Evolutionary conservation across 2,797 vertebrate genomes (phyloP), one percentile per base, ranked within the genome.

Genomic region (Takifugu rubripes): DNA sequence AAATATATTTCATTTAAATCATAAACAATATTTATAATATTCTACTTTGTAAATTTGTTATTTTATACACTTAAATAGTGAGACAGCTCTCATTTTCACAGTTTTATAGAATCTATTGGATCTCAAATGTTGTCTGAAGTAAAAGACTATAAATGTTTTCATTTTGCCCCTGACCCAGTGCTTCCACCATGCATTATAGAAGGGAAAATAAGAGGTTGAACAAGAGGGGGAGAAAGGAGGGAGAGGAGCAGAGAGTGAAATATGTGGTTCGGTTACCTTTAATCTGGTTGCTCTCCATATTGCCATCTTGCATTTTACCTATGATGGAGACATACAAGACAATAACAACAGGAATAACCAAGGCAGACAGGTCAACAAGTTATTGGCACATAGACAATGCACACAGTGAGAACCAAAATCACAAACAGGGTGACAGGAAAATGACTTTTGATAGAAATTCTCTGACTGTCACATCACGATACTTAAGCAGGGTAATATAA

Each of bases 281-380:
- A 91, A 94, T 98, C 92, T 98, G 97, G 96, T 93, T 97, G 96
- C 91, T 92, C 92, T 98, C 97, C 94, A 96, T 93, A 98, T 94
- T 97, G 84, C 95, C 96, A 95, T 99, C 97, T 93, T 98, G 97
- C 94, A 98, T 98, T 94, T 98, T 98, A 94, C 97, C 97, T 99
- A 98, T 75, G 91, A 94, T 95, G 94, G 90, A 94, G 93, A 95
- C 94, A 94, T 93, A 93, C 89, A 90, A 93, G 93, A 98, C 93
- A 97, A 88, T 94, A 94, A 94, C 87, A 79, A 97, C 94, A 92
- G 88, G 92, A 91, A 92, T 84, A 91, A 90, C 86, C 81, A 84
- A 90, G 84, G 90, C 91, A 94, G 91, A 95, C 93, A 91, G 90
- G 84, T 89, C 85, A 89, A 87, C 81, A 77, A 89, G 72, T 76